Conservation (phyloP, 2,888 invertebrate genomes). For the Allacma fusca region DNA sequence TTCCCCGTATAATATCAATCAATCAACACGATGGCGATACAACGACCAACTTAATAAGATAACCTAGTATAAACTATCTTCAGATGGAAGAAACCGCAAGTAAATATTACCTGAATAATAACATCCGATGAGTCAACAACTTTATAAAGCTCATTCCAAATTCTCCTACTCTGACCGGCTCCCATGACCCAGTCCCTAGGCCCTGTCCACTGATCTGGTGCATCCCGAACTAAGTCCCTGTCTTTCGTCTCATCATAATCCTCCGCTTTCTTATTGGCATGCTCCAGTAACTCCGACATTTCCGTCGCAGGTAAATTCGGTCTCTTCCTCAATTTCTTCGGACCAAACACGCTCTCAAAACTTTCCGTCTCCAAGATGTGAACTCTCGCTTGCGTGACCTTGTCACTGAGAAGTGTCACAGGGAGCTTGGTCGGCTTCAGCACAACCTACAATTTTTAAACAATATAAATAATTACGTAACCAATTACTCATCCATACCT, state of each 20-base stretch:
- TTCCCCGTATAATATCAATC: not conserved
- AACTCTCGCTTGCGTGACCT: slow-evolving; percentile 85
- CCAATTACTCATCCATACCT: not conserved
- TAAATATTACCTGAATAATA: slow-evolving; percentile 72
- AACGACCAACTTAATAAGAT: too few relatives aligned
- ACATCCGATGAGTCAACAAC: slow-evolving; percentile 99
- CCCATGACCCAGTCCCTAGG: slow-evolving; percentile 93
- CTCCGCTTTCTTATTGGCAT: slow-evolving; percentile 75
- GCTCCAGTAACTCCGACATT: slow-evolving; percentile 78
- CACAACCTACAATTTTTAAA: slow-evolving; percentile 71
- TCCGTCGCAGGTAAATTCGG: slow-evolving; percentile 77
- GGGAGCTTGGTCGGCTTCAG: slow-evolving; percentile 97
- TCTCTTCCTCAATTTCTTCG: slow-evolving; percentile 88
- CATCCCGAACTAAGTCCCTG: slow-evolving; percentile 80
- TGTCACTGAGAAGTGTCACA: slow-evolving; percentile 91
- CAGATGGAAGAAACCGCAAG: too few relatives aligned
- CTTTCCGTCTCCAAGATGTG: slow-evolving; percentile 96
- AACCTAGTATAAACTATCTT: too few relatives aligned
- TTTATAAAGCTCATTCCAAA: slow-evolving; percentile 99
- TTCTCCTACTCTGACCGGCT: slow-evolving; percentile 94
- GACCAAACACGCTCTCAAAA: slow-evolving; percentile 93
- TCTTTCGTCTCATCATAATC: slow-evolving; percentile 82
- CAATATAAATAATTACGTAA: slow-evolving; percentile 1
- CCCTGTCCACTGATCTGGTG: slow-evolving; percentile 77
- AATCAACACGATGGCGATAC: too few relatives aligned